Evolutionary conservation across 2,113 vertebrate species (phyloP).

Genomic region (Nothobranchius kuhntae): DNA sequence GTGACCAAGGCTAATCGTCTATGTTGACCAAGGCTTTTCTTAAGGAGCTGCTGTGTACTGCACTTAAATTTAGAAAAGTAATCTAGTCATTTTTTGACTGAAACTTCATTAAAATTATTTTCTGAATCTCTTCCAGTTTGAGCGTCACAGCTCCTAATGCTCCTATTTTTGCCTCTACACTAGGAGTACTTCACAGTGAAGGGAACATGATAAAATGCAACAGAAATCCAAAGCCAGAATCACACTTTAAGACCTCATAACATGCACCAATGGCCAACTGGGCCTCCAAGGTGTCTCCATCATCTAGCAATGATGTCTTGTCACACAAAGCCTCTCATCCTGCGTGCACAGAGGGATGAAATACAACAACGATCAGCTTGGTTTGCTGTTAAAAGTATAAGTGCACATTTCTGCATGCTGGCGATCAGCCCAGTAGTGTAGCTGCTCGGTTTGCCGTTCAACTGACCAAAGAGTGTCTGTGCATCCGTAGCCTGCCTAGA

Average conservation of each 20-base stretch:
- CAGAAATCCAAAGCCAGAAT: constrained; percentile 9
- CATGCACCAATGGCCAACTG: constrained; percentile 25
- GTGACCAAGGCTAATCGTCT: too few species aligned
- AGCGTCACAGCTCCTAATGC: background rate
- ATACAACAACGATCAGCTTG: constrained; percentile 23
- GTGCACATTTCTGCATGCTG: constrained; percentile 17
- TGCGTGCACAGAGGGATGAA: background rate
- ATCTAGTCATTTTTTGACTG: background rate
- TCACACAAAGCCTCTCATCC: background rate
- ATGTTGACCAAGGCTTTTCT: too few species aligned
- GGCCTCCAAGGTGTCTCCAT: constrained; percentile 14
- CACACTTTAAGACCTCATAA: constrained; percentile 3
- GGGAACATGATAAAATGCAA: constrained; percentile 8
- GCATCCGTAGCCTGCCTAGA: constrained; percentile 13
- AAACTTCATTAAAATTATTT: background rate
- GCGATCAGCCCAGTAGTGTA: constrained; percentile 26
- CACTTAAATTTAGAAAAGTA: background rate
- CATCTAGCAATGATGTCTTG: constrained; percentile 4
- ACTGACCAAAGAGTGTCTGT: background rate
- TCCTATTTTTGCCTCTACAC: background rate
- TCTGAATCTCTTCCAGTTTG: background rate
- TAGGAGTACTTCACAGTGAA: background rate
- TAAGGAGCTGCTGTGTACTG: background rate
- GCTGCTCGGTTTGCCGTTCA: constrained; percentile 18
- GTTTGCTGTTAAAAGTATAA: constrained; percentile 30